Percentiles rank a stretch among this genome's conserved stretches.
phyloP scores from a whole-genome alignment of 2,888 invertebrate genomes.

The Megalurothrips usitatus region DNA sequence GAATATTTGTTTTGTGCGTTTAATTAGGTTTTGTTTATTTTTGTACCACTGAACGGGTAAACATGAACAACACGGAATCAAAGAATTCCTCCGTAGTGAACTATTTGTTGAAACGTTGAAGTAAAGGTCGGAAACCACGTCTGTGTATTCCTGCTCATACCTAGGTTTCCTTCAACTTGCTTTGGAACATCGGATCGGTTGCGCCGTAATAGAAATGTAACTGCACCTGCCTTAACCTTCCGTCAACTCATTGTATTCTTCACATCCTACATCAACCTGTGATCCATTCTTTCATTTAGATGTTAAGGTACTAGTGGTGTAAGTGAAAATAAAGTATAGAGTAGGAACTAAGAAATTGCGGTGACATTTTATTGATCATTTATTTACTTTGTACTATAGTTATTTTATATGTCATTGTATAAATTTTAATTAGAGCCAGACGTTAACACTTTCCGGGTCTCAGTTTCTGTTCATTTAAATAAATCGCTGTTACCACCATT shows the following conservation, averaged over 20 bases:
- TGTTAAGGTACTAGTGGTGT: not conserved
- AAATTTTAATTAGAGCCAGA: not conserved
- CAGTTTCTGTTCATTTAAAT: not conserved
- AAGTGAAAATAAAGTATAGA: not conserved
- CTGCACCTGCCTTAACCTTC: not conserved
- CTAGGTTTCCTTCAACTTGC: too few relatives aligned
- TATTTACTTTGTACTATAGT: conserved; percentile 4
- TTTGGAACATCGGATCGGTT: too few relatives aligned
- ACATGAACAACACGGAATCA: too few relatives aligned
- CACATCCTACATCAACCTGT: not conserved
- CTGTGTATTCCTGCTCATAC: too few relatives aligned
- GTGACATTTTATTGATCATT: not conserved
- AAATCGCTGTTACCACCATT: not conserved
- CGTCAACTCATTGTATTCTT: not conserved
- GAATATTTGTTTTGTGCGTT: not conserved
- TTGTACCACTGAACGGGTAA: too few relatives aligned
- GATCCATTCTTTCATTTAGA: conserved; percentile 2
- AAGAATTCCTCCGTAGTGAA: too few relatives aligned
- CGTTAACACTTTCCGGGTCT: not conserved
- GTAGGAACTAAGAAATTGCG: not conserved
- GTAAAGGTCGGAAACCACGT: too few relatives aligned
- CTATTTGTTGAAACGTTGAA: too few relatives aligned
- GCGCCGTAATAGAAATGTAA: too few relatives aligned
- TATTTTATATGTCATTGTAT: conserved; percentile 17
- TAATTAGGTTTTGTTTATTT: not conserved